These are phyloP conservation scores for Clavelina lepadiformis DNA, from an alignment of 23 tunicate species.

Conservation along the genomic window DNA sequence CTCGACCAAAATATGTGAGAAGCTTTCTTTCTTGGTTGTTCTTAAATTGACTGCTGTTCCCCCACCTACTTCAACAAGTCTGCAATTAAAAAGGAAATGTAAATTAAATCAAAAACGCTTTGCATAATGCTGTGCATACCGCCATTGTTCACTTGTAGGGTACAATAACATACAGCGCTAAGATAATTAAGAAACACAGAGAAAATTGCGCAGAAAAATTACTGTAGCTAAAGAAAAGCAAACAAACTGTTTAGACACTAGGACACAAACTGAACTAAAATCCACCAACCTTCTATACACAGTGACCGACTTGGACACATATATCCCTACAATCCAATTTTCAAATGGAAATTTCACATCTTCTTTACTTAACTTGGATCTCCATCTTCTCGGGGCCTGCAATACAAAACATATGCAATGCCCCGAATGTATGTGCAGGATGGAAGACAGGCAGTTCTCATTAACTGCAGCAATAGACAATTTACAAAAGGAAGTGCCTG, in stretches of 20 bases:
- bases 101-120: no score
- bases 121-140: no score
- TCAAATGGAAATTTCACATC: conserved; percentile 15
- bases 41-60: conserved; percentile 15
- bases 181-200: no score
- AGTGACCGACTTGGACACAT: not conserved
- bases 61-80: conserved; percentile 42
- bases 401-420: not conserved
- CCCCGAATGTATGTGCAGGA: no score
- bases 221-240: no score
- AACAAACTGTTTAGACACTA: no score
- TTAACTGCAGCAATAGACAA: no score
- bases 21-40: not conserved
- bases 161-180: no score
- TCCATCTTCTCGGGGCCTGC: conserved; percentile 41
- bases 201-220: no score
- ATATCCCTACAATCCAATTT: not conserved
- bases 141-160: no score
- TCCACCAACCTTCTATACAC: not conserved
- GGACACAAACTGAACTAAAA: not conserved
- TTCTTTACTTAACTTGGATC: not conserved
- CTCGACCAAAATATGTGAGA: conserved; percentile 2
- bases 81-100: not conserved
- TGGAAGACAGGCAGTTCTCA: no score
- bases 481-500: no score